Conservation (phyloP, 2,888 invertebrate genomes). For the Epinotia brunnichana region DNA sequence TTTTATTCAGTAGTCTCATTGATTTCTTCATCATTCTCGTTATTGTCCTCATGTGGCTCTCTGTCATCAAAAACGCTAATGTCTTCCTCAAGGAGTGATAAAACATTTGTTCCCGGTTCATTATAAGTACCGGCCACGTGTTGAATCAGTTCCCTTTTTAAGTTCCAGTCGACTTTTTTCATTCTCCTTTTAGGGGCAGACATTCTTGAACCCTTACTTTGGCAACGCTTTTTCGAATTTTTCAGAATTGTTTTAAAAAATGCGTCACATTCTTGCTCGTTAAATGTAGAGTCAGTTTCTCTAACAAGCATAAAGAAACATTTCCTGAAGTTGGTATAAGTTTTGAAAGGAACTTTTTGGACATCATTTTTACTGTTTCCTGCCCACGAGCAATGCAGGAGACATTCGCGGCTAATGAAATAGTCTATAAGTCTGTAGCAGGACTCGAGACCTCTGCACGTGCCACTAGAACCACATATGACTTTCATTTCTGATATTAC, state of each 20-base stretch:
- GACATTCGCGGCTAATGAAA: constrained; percentile 29
- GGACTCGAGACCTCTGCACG: constrained; percentile 16
- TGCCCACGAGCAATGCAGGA: constrained; percentile 35
- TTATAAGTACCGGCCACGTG: constrained; percentile 2
- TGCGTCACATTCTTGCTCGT: constrained; percentile 21
- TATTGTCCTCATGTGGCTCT: constrained; percentile 17
- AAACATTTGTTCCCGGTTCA: background rate
- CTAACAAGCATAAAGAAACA: constrained; percentile 32
- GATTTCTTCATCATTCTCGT: background rate
- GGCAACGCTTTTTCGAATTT: constrained; percentile 25
- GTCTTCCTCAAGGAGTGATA: constrained; percentile 15
- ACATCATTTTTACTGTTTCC: constrained; percentile 31
- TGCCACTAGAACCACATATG: constrained; percentile 20
- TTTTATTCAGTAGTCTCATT: constrained; percentile 11
- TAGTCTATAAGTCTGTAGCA: constrained; percentile 38
- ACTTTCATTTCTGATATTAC: constrained; percentile 28
- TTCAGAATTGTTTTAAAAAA: constrained; percentile 36
- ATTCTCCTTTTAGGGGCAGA: constrained; percentile 17
- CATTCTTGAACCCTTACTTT: constrained; percentile 18
- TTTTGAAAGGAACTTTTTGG: constrained; percentile 35
- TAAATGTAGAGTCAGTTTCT: constrained; percentile 27
- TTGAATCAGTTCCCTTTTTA: constrained; percentile 31
- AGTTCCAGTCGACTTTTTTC: constrained; percentile 32
- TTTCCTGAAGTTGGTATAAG: constrained; percentile 29
- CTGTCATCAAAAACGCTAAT: background rate